Base-by-base conservation (phyloP, 2,113 vertebrate genomes). In the Aphelocoma coerulescens region DNA sequence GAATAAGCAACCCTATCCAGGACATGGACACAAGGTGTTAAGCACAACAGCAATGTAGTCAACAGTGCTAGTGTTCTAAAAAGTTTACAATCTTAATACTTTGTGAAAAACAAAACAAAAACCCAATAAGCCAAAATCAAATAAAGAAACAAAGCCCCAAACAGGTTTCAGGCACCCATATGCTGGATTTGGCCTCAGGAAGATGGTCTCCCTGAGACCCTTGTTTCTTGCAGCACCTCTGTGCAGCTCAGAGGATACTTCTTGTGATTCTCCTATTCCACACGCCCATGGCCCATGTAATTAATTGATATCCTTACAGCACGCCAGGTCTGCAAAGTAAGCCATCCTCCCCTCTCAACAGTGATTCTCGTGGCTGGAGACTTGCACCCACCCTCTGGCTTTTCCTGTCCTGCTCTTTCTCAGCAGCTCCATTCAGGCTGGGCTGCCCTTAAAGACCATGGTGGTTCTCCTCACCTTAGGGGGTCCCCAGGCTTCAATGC, bases 281-380 rank as follows among this genome's bases (percentile, higher is more conserved):
- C 4, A 1, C 69, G 41, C n/a, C 55, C 19, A 12, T 4, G 2
- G 7, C 41, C 44, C 16, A 5, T 44, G 19, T 39, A 39, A 59
- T 51, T 43, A 77, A 35, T 9, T 48, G 37, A 6, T n/a, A 14
- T 27, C 37, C 23, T 72, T 80, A 48, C 27, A 49, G 52, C 7
- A 5, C 58, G 22, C 4, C 0, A 0, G 15, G 6, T 59, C 35
- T 72, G 27, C 41, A 39, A 9, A 71, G 13, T 30, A 32, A 75
- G 14, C 24, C 59, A 51, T 12, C 26, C 7, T 66, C 51, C 18
- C 27, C 12, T 84, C 41, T 39, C 0, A 0, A 18, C 43, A 54
- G 62, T 52, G 28, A 10, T 73, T 79, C 49, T 87, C 30, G 6
- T 28, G 54, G n/a, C 39, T 88, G 58, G 41, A 88, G 28, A 62